A percentile compares a stretch with the other conserved stretches of the same genome.
Conservation (phyloP, 2,797 vertebrate species). For the Ctenosaura bakeri region DNA sequence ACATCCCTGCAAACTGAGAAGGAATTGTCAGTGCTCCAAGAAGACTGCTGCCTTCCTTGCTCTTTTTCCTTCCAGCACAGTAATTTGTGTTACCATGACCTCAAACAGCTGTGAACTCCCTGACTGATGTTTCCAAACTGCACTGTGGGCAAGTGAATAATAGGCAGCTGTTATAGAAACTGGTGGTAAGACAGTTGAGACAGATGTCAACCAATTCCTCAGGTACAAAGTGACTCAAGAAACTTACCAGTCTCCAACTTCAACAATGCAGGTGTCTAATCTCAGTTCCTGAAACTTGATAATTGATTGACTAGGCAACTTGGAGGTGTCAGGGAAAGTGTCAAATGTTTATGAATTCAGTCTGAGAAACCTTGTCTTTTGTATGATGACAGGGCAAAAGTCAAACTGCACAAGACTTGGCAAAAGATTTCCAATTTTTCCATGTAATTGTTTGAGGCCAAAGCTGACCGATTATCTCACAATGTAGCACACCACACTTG, state of each 20-base stretch:
- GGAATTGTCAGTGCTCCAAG: not conserved
- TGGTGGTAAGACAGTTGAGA: not conserved
- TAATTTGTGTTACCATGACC: not conserved
- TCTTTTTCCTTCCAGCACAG: not conserved
- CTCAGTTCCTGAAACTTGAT: slow-evolving; percentile 13
- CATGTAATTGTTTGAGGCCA: not conserved
- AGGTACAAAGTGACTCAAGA: slow-evolving; percentile 16
- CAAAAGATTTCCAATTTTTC: slow-evolving; percentile 17
- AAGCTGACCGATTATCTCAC: not conserved
- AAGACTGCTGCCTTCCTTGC: not conserved
- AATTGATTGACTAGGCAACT: slow-evolving; percentile 26
- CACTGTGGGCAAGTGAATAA: slow-evolving; percentile 11
- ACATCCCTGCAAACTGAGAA: not conserved
- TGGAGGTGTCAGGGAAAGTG: slow-evolving; percentile 5
- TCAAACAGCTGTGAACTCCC: not conserved
- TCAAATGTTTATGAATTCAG: slow-evolving; percentile 26
- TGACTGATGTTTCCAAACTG: not conserved
- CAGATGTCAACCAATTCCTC: not conserved
- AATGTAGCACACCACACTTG: not conserved
- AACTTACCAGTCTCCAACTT: not conserved
- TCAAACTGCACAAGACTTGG: not conserved
- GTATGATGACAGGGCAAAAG: not conserved
- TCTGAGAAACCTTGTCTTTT: not conserved
- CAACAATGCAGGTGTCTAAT: not conserved
- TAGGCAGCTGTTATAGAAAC: not conserved